A percentile compares a stretch with the other conserved stretches of the same genome.
Evolutionary conservation across 2,113 vertebrate species (phyloP).

Genomic region (Melozone crissalis): DNA sequence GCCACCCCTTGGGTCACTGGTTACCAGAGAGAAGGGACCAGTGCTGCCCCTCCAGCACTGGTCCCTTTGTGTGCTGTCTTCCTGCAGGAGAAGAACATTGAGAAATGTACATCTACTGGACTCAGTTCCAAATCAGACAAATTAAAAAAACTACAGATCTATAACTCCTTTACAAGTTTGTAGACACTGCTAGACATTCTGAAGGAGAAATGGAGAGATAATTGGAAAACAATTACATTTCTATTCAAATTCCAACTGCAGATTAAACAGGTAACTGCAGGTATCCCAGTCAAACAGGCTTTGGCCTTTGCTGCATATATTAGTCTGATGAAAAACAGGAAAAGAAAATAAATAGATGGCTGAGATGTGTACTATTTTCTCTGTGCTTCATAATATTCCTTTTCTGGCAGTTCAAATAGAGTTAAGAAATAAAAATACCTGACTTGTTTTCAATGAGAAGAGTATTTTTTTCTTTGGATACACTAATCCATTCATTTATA

Average conservation of each 20-base stretch:
- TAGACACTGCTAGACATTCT: neutral
- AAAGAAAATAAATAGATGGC: slow-evolving; percentile 56
- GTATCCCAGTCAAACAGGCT: neutral
- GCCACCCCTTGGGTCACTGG: neutral
- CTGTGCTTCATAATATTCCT: neutral
- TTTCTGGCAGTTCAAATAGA: neutral
- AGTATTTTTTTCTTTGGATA: neutral
- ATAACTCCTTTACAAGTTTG: neutral
- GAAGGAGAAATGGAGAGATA: neutral
- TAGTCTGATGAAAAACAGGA: slow-evolving; percentile 59
- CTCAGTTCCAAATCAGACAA: neutral
- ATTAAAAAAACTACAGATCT: neutral
- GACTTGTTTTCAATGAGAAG: neutral
- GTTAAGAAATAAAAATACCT: neutral
- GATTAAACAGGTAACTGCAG: neutral
- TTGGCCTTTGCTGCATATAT: neutral
- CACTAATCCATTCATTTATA: neutral
- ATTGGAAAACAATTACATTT: neutral
- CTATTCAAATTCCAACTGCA: neutral
- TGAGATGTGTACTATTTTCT: neutral
- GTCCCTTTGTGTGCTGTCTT: neutral
- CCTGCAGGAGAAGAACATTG: neutral
- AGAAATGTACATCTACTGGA: neutral
- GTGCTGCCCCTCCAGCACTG: neutral
- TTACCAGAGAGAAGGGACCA: neutral